A percentile compares a stretch with the other conserved stretches of the same genome.
Conservation (phyloP, 2,888 invertebrate species). For the Octonoba sinensis region DNA sequence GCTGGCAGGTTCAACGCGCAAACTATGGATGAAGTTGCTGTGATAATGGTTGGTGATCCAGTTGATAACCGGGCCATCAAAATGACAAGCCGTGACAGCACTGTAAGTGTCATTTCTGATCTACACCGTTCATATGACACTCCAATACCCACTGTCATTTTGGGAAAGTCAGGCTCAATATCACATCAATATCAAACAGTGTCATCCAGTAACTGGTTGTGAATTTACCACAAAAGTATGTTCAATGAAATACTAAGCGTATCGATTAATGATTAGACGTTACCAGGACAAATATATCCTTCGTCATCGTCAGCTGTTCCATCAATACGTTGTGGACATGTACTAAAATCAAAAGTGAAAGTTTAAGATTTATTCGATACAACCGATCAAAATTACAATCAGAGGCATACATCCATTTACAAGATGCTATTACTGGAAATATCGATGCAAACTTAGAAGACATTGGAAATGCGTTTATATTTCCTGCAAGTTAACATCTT, state of each 20-base stretch:
- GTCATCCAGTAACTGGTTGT: background rate
- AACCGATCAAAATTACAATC: conserved; percentile 51
- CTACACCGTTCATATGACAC: conserved; percentile 70
- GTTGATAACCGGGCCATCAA: conserved; percentile 66
- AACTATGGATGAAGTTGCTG: conserved; percentile 66
- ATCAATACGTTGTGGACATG: conserved; percentile 67
- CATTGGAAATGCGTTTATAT: conserved; percentile 16
- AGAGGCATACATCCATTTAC: conserved; percentile 67
- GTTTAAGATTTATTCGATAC: conserved; percentile 46
- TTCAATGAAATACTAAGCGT: conserved; percentile 62
- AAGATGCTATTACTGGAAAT: conserved; percentile 64
- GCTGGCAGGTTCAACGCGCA: conserved; percentile 65
- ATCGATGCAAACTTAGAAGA: conserved; percentile 64
- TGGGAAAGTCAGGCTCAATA: conserved; percentile 64
- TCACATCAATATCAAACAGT: conserved; percentile 18
- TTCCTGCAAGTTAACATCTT: conserved; percentile 66
- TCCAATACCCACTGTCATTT: conserved; percentile 71
- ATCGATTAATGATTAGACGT: conserved; percentile 53
- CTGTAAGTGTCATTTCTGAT: conserved; percentile 68
- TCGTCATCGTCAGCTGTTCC: conserved; percentile 61
- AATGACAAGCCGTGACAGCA: conserved; percentile 67
- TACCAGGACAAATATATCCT: conserved; percentile 65
- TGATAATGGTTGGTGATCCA: conserved; percentile 65
- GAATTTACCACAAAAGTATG: conserved; percentile 50
- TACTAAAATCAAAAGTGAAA: conserved; percentile 66